Evolutionary conservation across 2,113 vertebrate genomes (phyloP), one percentile per base, ranked within the genome.

Genomic region (Todiramphus saurophagus): DNA sequence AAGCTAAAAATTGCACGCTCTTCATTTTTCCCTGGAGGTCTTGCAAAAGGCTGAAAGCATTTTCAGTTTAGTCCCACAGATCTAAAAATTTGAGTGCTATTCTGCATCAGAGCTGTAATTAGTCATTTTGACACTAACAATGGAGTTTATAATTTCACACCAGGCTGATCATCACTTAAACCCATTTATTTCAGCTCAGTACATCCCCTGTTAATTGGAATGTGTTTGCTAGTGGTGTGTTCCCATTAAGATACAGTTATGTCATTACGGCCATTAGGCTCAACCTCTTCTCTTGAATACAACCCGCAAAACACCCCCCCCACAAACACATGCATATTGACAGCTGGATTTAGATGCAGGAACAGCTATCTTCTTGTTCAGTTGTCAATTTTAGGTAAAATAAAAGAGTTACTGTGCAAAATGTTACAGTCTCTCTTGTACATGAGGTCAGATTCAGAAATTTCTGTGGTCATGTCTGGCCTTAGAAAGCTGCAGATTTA

Each of bases 61-160:
- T 83, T 83, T 89, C 70, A 50, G 28, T 87, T 92, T 56, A 87
- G 87, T 23, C 30, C 25, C 53, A 18, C 30, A 44, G 48, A 78
- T 87, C 68, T 16, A 16, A 79, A 94, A 91, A 84, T 24, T 9
- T 43, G 62, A 84, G 35, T 75, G 51, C 24, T 89, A 69, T 81
- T 95, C 64, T 87, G 35, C 60, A 93, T 73, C 55, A 73, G 64
- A 83, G 79, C 59, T 81, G 86, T 84, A 96, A 96, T 96, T 92
- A 96, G 80, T 86, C 41, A 87, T 87, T 97, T 92, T 87, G 51
- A 78, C 90, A 73, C 10, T 92, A 89, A 95, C 86, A 94, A 82
- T 55, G 41, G 69, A 82, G 66, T 94, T 97, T 39, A 94, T 95
- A 58, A 95, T 96, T 96, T 96, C 86, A 96, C 94, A 97, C 73